Conservation (phyloP, 2,797 vertebrate species). For the Podarcis siculus region DNA sequence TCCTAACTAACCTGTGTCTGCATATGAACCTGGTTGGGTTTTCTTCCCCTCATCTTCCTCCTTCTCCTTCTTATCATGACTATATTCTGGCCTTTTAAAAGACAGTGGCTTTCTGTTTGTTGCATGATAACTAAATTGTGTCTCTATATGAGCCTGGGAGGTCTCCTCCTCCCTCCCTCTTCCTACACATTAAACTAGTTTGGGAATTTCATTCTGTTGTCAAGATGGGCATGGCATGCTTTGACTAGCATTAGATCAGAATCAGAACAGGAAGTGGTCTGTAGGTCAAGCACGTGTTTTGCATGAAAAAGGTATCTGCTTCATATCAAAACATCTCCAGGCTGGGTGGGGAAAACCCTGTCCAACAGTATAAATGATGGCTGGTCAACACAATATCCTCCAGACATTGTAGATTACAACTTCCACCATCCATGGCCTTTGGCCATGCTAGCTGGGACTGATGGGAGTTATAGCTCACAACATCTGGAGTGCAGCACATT, state of each 20-base stretch:
- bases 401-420: too few species aligned
- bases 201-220: background rate
- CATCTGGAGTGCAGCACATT: too few species aligned
- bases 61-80: background rate
- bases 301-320: background rate
- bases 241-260: background rate
- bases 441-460: too few species aligned
- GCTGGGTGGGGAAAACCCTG: too few species aligned
- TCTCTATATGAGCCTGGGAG: too few species aligned
- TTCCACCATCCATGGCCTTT: too few species aligned
- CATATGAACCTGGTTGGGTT: background rate
- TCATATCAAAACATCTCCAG: too few species aligned
- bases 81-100: background rate
- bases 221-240: background rate
- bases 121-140: too few species aligned
- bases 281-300: background rate
- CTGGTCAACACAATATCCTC: too few species aligned
- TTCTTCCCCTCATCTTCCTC: background rate
- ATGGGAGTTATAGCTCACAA: too few species aligned
- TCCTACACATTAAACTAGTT: background rate
- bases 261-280: background rate
- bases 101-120: background rate
- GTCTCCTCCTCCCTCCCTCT: too few species aligned
- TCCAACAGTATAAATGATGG: too few species aligned
- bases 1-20: constrained; percentile 15